Evolutionary conservation across 2,888 invertebrate genomes (phyloP).

Genomic region (Leucophora obtusa): DNA sequence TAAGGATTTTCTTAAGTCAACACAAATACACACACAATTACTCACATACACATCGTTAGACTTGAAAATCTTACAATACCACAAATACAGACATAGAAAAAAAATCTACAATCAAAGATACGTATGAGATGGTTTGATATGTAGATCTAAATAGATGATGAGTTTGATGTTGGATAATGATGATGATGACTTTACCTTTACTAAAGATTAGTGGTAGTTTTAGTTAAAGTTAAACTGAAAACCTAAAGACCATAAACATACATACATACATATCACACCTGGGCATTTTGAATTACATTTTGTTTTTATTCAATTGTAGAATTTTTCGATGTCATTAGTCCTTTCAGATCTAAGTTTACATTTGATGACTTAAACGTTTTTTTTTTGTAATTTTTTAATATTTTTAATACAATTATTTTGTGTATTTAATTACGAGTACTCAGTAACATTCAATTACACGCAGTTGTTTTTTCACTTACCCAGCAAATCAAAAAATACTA

Average conservation of each 20-base stretch:
- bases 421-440: too few relatives aligned
- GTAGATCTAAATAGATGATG: constrained; percentile 26
- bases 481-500: too few relatives aligned
- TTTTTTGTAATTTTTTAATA: too few relatives aligned
- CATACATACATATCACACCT: too few relatives aligned
- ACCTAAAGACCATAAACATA: background rate
- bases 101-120: constrained; percentile 26
- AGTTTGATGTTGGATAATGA: constrained; percentile 20
- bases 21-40: constrained; percentile 7
- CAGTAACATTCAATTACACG: too few relatives aligned
- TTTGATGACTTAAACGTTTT: too few relatives aligned
- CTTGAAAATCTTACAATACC: constrained; percentile 29
- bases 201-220: constrained; percentile 34
- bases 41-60: constrained; percentile 2
- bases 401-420: too few relatives aligned
- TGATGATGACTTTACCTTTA: constrained; percentile 27
- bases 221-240: constrained; percentile 20
- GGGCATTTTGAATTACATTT: too few relatives aligned
- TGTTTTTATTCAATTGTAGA: too few relatives aligned
- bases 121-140: constrained; percentile 32
- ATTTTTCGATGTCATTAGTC: too few relatives aligned
- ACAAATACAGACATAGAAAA: constrained; percentile 8
- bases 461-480: too few relatives aligned
- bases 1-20: constrained; percentile 47
- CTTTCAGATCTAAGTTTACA: too few relatives aligned